Evolutionary conservation across 2,797 vertebrate genomes (phyloP).

Genomic region (Furcifer pardalis): DNA sequence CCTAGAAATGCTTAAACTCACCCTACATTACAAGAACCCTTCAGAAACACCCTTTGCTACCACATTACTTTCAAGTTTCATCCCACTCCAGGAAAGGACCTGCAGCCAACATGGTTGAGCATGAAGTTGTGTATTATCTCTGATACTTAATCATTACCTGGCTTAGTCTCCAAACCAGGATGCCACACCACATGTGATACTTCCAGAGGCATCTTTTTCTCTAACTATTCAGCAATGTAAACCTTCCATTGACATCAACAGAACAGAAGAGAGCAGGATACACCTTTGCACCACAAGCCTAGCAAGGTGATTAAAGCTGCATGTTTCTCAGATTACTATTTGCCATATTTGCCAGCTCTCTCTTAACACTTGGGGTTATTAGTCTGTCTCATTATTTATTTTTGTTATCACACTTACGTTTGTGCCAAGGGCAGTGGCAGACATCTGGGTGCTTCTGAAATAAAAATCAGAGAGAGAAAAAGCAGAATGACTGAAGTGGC

Average conservation of each 20-base stretch:
- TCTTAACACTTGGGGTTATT: background rate
- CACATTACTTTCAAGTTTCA: no score
- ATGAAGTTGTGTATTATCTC: background rate
- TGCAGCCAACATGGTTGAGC: background rate
- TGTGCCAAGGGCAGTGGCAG: constrained; percentile 78
- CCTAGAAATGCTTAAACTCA: no score
- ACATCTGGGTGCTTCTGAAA: constrained; percentile 78
- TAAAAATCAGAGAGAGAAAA: constrained; percentile 65
- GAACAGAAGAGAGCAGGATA: background rate
- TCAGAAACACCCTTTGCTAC: background rate
- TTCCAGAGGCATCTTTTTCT: background rate
- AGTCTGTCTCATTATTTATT: background rate
- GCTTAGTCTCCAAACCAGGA: background rate
- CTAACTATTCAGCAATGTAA: background rate
- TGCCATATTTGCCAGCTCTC: background rate
- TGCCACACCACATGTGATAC: accelerated
- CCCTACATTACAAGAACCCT: no score
- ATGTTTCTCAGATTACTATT: background rate
- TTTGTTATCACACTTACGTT: constrained; percentile 72
- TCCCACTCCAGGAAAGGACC: background rate
- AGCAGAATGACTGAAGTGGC: constrained; percentile 45
- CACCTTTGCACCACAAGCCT: background rate
- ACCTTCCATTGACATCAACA: background rate
- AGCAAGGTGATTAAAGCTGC: background rate
- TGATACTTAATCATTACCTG: background rate